Evolutionary conservation across 1,140 invertebrate species (phyloP), one percentile per base, ranked within the genome.

Genomic region (Drosophila orosa): DNA sequence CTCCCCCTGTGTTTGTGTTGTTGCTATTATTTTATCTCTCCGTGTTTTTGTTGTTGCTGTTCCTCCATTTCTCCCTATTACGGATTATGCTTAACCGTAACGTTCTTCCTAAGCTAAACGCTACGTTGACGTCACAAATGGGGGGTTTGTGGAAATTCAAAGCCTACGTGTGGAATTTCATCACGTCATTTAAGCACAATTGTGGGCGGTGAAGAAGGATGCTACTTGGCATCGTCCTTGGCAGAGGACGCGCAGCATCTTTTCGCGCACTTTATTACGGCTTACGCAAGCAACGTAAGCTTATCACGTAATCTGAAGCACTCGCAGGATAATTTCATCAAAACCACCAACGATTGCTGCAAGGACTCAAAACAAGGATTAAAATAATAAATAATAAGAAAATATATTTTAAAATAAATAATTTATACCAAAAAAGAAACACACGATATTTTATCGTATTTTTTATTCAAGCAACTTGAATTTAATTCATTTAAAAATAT

Each of bases 221-320:
- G 67, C 82, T 74, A 59, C 17, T n/a, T 22, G 50, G 55, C 44
- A 55, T 42, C 66, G 83, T 89, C 83, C 83, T 87, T 87, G 71
- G 57, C 60, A 77, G 81, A 89, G 83, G 83, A 89, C 83, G 63
- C 63, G 69, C 48, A 76, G 48, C 55, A 35, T 59, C 50, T 24
- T 29, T 68, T 42, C 42, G 62, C 54, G 55, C 45, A 84, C 79
- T 87, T 69, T 63, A 59, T 58, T 35, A 47, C 50, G 54, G 68
- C 85, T 89, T 84, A 80, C 74, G 84, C 65, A 83, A 89, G 79
- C 29, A 71, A 63, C 68, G 84, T 84, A 68, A 78, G 68, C 57
- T 50, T 48, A 7, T 44, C 37, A 58, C 65, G 69, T 75, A 74
- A 68, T 55, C 31, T 19, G 2, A 3, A 22, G 8, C 39, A 13